Percentiles rank a stretch among this genome's conserved stretches.
These are phyloP conservation scores for Oasisia sp. DNA, from an alignment of 2,888 invertebrate species.

Conservation along the genomic window DNA sequence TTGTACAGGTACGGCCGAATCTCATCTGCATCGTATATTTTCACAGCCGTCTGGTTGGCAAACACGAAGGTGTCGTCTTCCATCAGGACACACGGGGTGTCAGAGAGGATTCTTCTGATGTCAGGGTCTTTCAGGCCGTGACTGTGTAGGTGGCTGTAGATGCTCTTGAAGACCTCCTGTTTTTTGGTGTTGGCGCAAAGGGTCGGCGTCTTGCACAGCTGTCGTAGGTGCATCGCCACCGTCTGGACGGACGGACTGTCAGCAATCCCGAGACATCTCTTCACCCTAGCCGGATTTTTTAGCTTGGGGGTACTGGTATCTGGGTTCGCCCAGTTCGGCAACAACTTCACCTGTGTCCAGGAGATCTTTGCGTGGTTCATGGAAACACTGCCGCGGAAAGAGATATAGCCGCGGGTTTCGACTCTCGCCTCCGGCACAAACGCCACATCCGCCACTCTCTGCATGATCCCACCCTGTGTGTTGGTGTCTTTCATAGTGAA, in stretches of 20 bases:
- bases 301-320: background rate
- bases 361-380: conserved; percentile 31
- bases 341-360: conserved; percentile 39
- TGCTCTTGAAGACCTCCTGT: conserved; percentile 31
- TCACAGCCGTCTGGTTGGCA: conserved; percentile 41
- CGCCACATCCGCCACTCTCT: conserved; percentile 31
- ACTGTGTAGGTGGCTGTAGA: conserved; percentile 34
- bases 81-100: conserved; percentile 35
- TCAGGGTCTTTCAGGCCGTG: conserved; percentile 29
- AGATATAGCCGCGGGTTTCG: conserved; percentile 28
- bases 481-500: conserved; percentile 32
- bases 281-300: background rate
- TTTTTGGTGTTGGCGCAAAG: background rate
- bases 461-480: conserved; percentile 30
- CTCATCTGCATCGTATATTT: conserved; percentile 41
- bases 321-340: conserved; percentile 42
- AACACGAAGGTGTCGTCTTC: conserved; percentile 37
- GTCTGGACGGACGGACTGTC: conserved; percentile 30
- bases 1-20: conserved; percentile 46
- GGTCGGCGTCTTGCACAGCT: conserved; percentile 27
- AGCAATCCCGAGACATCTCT: conserved; percentile 29
- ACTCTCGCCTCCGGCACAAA: conserved; percentile 37
- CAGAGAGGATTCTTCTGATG: conserved; percentile 20
- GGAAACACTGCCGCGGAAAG: conserved; percentile 35
- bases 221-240: conserved; percentile 33